Evolutionary conservation across 1,140 invertebrate genomes (phyloP).

Genomic region (Marisa cornuarietis): DNA sequence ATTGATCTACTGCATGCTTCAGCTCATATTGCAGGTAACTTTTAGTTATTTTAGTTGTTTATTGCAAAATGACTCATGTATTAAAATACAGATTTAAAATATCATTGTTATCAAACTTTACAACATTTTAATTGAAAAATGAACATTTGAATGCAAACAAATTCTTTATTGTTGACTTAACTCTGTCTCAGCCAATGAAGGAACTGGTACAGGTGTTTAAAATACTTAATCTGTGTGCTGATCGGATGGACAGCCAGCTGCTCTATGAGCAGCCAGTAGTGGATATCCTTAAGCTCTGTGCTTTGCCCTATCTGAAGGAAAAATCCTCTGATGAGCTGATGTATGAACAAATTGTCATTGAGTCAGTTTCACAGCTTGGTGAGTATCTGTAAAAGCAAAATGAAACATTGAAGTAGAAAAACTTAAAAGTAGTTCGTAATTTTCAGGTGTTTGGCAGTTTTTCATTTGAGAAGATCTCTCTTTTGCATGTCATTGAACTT

Average conservation of each 20-base stretch:
- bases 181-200: constrained; percentile 56
- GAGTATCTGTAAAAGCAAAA: constrained; percentile 15
- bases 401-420: too few relatives aligned
- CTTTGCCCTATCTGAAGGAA: constrained; percentile 64
- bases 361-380: constrained; percentile 65
- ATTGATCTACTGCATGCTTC: too few relatives aligned
- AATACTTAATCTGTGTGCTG: constrained; percentile 63
- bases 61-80: too few relatives aligned
- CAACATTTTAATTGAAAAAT: too few relatives aligned
- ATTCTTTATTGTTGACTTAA: constrained; percentile 20
- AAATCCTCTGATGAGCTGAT: constrained; percentile 65
- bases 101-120: background rate
- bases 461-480: constrained; percentile 64
- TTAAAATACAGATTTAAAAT: background rate
- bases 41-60: too few relatives aligned
- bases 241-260: constrained; percentile 54
- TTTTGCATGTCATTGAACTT: constrained; percentile 54
- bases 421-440: constrained; percentile 24
- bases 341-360: constrained; percentile 63
- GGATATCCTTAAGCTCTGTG: constrained; percentile 60
- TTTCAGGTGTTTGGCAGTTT: constrained; percentile 58
- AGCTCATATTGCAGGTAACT: too few relatives aligned
- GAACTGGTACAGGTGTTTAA: constrained; percentile 64
- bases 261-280: constrained; percentile 60
- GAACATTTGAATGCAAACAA: background rate